Evolutionary conservation across 2,888 invertebrate species (phyloP).

Genomic region (Scaptomyza reducta): DNA sequence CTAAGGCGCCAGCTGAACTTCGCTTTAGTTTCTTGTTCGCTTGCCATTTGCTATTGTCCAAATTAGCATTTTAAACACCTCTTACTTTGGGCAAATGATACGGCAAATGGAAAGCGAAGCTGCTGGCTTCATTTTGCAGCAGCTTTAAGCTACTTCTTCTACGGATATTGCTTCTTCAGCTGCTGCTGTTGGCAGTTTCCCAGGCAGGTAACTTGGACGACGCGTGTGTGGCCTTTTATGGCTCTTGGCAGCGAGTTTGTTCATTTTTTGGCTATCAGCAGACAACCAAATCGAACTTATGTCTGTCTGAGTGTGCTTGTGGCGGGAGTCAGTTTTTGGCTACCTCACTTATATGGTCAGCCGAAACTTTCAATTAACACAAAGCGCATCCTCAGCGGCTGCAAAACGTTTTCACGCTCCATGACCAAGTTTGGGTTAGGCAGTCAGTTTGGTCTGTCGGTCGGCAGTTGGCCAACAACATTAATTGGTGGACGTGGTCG

Average conservation of each 20-base stretch:
- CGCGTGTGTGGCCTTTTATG: constrained; percentile 76
- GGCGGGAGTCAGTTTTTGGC: constrained; percentile 64
- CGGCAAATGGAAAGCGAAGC: constrained; percentile 64
- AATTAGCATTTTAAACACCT: constrained; percentile 78
- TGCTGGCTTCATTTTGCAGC: constrained; percentile 28
- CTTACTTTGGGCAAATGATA: constrained; percentile 77
- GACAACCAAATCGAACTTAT: constrained; percentile 72
- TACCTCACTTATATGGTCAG: constrained; percentile 67
- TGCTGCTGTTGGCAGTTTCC: constrained; percentile 50
- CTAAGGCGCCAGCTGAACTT: constrained; percentile 28
- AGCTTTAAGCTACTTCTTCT: not conserved
- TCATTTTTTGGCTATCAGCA: constrained; percentile 71
- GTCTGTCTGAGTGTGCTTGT: constrained; percentile 18
- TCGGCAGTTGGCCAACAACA: constrained; percentile 49
- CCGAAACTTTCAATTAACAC: constrained; percentile 77
- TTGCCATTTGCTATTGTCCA: constrained; percentile 64
- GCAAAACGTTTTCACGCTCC: constrained; percentile 71
- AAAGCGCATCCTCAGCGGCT: constrained; percentile 70
- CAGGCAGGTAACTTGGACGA: constrained; percentile 58
- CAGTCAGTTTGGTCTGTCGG: constrained; percentile 26
- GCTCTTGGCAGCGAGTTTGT: constrained; percentile 36
- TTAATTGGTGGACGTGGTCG: constrained; percentile 63
- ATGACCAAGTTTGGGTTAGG: constrained; percentile 68
- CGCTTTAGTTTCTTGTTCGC: constrained; percentile 39
- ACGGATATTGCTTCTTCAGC: constrained; percentile 1